Conservation (phyloP, 2,888 invertebrate species). For the Phlogophora meticulosa region DNA sequence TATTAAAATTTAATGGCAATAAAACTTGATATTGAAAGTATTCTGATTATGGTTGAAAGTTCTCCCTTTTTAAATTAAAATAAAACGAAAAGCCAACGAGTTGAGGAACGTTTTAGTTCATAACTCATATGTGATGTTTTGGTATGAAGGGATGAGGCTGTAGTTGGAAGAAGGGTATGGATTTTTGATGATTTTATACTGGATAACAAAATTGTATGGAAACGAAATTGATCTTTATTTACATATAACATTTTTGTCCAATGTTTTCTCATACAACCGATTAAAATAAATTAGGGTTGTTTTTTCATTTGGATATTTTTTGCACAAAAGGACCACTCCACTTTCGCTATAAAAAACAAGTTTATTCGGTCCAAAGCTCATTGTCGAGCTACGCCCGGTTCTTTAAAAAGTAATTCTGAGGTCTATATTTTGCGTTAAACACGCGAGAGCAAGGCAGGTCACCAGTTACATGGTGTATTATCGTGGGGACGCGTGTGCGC, state of each 20-base stretch:
- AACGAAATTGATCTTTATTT: no score
- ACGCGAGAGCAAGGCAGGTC: no score
- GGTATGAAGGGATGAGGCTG: constrained; percentile 5
- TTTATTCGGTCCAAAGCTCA: not conserved
- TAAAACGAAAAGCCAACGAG: not conserved
- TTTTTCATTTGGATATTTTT: no score
- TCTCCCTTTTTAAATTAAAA: not conserved
- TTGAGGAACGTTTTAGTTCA: constrained; percentile 50
- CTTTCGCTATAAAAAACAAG: not conserved
- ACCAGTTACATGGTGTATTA: constrained; percentile 1
- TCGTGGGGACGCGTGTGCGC: constrained; percentile 7
- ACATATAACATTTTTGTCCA: no score
- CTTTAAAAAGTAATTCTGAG: not conserved
- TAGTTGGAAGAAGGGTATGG: constrained; percentile 22
- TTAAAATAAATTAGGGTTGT: no score
- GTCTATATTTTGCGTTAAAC: not conserved
- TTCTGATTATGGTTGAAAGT: constrained; percentile 22
- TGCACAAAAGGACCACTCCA: no score
- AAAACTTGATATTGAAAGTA: constrained; percentile 15
- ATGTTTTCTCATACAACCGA: no score
- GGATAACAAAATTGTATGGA: no score
- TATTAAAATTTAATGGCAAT: constrained; percentile 15
- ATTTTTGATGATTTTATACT: no score
- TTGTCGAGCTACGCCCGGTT: not conserved
- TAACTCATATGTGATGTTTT: constrained; percentile 15